Base-by-base conservation (phyloP, 2,113 vertebrate species). In the Bubo blakistoni region DNA sequence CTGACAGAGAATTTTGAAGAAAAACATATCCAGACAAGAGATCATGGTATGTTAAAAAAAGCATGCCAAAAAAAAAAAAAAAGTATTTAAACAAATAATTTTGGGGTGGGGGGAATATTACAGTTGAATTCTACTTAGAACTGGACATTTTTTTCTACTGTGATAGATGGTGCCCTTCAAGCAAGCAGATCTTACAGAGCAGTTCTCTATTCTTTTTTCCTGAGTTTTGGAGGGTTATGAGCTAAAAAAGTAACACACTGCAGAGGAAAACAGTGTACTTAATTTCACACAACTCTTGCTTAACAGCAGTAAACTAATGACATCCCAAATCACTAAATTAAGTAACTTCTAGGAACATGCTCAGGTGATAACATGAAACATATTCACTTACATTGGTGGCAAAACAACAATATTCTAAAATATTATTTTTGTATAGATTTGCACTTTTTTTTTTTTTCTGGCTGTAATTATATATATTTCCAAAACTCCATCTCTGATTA, bases 91-190 rank as follows among this genome's bases (percentile, higher is more conserved):
- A 40, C 4, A 80, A 70, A 29, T 9, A 9, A 16, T 18, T 42
- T 49, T 7, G 25, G 21, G 6, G 0, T 5, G 8, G 2, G 4
- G 3, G 5, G 1, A n/a, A 57, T 42, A 44, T 15, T 24, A 4
- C 1, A 9, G 25, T 36, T 81, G 13, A 69, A 54, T 70, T 74
- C 34, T 40, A 11, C 3, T 81, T 58, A 44, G 34, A 54, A 87
- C 1, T 26, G 5, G 9, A 11, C 2, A 5, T 7, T 16, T 34
- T 46, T 49, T 26, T 19, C 10, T 79, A 3, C 18, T 58, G 8
- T 9, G 83, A 54, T 34, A 34, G 26, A 13, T 11, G 11, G 0
- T 51, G 22, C 2, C 13, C 13, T 59, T 69, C 4, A 36, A 59
- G 36, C 27, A 46, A 61, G 27, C 13, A 89, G 40, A 42, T 32